These are phyloP conservation scores for Bombus waltoni DNA, from an alignment of 1,140 invertebrate genomes.

Conservation along the genomic window DNA sequence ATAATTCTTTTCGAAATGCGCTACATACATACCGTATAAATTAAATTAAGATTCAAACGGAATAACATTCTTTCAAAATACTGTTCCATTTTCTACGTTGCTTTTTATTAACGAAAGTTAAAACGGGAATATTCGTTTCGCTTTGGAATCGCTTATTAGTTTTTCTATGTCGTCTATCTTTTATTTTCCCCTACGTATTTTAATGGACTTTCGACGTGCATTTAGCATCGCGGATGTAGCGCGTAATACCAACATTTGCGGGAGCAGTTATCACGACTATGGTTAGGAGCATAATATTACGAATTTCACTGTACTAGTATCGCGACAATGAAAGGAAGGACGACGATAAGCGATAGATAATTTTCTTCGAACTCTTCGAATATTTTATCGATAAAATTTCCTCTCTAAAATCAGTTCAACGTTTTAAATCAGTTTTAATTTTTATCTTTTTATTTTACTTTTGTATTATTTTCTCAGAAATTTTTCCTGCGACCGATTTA, in stretches of 20 bases:
- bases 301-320: conserved; percentile 56
- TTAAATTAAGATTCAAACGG: neutral
- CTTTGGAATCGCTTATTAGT: neutral
- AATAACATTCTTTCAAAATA: neutral
- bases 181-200: neutral
- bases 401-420: neutral
- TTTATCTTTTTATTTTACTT: neutral
- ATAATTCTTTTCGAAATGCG: neutral
- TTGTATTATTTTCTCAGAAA: neutral
- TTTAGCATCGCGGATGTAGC: conserved; percentile 52
- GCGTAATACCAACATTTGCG: conserved; percentile 59
- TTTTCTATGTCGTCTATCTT: neutral
- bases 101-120: neutral
- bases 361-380: neutral
- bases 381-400: conserved; percentile 1
- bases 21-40: neutral
- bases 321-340: conserved; percentile 38
- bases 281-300: conserved; percentile 47
- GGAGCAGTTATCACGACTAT: conserved; percentile 56
- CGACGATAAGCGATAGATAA: conserved; percentile 27
- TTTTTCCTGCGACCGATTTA: neutral
- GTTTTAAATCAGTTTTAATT: neutral
- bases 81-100: neutral
- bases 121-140: neutral
- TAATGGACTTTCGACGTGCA: conserved; percentile 39